Base-by-base conservation (phyloP, 2,113 vertebrate species). In the Capricornis sumatraensis region DNA sequence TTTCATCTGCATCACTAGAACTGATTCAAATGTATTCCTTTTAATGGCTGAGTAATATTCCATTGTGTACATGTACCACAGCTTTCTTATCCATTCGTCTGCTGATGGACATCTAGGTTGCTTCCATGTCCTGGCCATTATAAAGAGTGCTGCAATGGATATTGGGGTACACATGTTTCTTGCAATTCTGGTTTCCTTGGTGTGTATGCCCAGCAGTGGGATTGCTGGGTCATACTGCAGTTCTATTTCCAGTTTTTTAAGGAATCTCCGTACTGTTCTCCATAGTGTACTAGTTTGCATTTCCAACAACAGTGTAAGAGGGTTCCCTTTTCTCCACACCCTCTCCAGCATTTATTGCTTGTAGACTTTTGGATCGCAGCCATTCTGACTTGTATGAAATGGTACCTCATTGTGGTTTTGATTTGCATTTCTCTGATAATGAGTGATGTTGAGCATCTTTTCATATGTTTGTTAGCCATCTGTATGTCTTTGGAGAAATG, bases 131-230 rank as follows among this genome's bases (percentile, higher is more conserved):
- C 7, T 17, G 62, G 33, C 62, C 0, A n/a, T 64, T 64, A 64
- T n/a, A 17, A n/a, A 64, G 16, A 19, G 7, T 19, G 62, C 33
- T 64, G 62, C 30, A 4, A 9, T 64, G 33, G 8, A 64, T 7
- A 64, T n/a, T 9, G 33, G 62, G 33, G 33, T 64, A 64, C 33
- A 64, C 2, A 1, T 64, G 33, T 64, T 7, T 67, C 62, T 64
- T n/a, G n/a, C 33, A 64, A 9, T n/a, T 64, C 2, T 64, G 33
- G 16, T 17, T 64, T 64, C 3, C 33, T 64, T 1, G 0, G 7
- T n/a, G 30, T 64, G 15, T 64, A n/a, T n/a, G 33, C 15, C 62
- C 33, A n/a, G 62, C 3, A 64, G 30, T 17, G 62, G 62, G 30
- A 64, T n/a, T 64, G 16, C 62, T 64, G 62, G 30, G 62, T n/a